phyloP scores from a whole-genome alignment of 2,888 invertebrate species.

The Keiferia lycopersicella region DNA sequence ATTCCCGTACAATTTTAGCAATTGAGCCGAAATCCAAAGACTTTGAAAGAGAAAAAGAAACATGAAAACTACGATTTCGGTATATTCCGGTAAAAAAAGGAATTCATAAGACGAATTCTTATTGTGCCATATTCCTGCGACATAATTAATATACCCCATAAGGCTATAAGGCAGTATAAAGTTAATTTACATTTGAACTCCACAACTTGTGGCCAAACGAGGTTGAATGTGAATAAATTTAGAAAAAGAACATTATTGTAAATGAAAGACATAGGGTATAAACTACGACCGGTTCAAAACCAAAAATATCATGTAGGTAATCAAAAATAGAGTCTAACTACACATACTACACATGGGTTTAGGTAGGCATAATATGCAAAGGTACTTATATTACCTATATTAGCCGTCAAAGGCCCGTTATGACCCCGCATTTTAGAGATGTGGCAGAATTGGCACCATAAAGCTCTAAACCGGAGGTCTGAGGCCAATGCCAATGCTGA shows the following conservation, averaged over 20 bases:
- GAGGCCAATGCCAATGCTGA: slow-evolving; percentile 18
- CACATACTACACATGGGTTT: neutral
- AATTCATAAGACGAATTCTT: too few relatives aligned
- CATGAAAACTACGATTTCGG: too few relatives aligned
- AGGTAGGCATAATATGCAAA: neutral
- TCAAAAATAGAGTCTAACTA: neutral
- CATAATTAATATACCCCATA: too few relatives aligned
- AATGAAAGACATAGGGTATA: neutral
- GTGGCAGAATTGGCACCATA: slow-evolving; percentile 19
- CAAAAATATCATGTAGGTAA: neutral
- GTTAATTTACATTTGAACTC: slow-evolving; percentile 14
- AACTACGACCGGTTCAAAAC: neutral
- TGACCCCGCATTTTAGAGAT: slow-evolving; percentile 11
- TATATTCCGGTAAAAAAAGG: too few relatives aligned
- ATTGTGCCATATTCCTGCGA: too few relatives aligned
- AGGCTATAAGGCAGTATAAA: neutral
- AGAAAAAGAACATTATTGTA: neutral
- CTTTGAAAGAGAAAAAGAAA: too few relatives aligned
- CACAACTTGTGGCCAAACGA: neutral
- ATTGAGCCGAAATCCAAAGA: too few relatives aligned
- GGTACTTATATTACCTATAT: neutral
- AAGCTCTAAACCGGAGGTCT: slow-evolving; percentile 19
- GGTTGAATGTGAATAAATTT: slow-evolving; percentile 2
- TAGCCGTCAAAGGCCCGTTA: slow-evolving; percentile 12
- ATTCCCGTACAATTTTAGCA: too few relatives aligned